Evolutionary conservation across 2,797 vertebrate species (phyloP).

Genomic region (Morelia viridis): DNA sequence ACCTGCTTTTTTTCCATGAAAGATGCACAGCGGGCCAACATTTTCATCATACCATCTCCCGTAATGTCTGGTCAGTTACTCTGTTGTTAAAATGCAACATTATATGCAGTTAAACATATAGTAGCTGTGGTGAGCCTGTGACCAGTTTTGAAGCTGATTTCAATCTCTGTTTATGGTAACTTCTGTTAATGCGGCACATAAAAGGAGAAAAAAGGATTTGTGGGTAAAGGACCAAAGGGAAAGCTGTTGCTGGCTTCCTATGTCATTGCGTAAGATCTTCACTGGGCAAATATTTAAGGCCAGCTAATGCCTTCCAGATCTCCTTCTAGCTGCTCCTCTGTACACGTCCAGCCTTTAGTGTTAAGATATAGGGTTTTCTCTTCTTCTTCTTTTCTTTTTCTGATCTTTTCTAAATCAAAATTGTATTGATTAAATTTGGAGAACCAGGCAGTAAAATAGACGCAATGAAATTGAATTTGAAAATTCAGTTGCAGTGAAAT

Average conservation of each 20-base stretch:
- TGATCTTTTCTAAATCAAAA: constrained; percentile 26
- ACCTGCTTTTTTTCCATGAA: background rate
- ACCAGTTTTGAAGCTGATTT: background rate
- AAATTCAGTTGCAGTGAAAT: constrained; percentile 31
- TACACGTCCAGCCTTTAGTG: background rate
- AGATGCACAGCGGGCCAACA: background rate
- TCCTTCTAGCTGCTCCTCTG: background rate
- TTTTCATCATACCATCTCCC: background rate
- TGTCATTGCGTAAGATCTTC: background rate
- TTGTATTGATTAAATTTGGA: constrained; percentile 31
- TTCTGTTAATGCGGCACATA: background rate
- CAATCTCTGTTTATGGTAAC: background rate
- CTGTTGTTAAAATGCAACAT: background rate
- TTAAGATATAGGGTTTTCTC: background rate
- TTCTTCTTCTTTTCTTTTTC: background rate
- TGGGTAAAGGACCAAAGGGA: background rate
- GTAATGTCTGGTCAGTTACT: background rate
- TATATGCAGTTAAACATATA: background rate
- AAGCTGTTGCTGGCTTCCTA: background rate
- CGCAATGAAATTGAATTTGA: constrained; percentile 29
- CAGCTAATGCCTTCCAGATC: background rate
- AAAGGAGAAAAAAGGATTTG: background rate
- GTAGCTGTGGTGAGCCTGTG: background rate
- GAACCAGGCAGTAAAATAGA: constrained; percentile 20
- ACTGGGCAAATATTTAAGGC: background rate